These are phyloP conservation scores for Manis pentadactyla DNA, from an alignment of 2,797 vertebrate genomes.

Conservation along the genomic window DNA sequence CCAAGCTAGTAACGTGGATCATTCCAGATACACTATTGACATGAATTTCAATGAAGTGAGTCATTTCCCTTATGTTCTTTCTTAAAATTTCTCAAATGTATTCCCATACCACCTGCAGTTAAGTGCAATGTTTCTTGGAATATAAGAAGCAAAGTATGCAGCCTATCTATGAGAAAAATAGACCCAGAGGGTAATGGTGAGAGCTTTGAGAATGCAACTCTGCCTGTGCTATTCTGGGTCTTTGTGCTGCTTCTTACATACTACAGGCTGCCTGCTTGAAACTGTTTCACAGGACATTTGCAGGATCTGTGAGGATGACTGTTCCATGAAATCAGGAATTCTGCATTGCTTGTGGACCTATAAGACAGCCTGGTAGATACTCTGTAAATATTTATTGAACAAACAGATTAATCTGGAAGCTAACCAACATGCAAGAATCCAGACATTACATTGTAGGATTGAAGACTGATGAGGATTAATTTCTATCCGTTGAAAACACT, in stretches of 20 bases:
- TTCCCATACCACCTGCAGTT: constrained; percentile 44
- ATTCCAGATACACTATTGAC: constrained; percentile 1
- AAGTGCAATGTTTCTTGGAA: background rate
- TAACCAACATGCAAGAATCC: background rate
- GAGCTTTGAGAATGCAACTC: background rate
- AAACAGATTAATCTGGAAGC: background rate
- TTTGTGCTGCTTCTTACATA: background rate
- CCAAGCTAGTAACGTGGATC: background rate
- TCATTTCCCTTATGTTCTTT: constrained; percentile 50
- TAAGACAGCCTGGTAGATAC: background rate
- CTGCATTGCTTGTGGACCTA: background rate
- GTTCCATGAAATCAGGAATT: background rate
- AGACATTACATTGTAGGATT: background rate
- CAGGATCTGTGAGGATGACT: too few species aligned
- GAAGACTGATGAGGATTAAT: background rate
- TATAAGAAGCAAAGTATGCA: background rate
- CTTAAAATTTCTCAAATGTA: background rate
- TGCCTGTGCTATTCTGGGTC: background rate
- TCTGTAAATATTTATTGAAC: background rate
- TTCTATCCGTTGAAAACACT: background rate
- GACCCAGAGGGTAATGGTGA: background rate
- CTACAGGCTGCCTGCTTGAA: background rate
- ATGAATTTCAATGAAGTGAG: constrained; percentile 11
- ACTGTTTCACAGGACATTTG: background rate
- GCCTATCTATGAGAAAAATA: background rate